Base-by-base conservation (phyloP, 2,888 invertebrate species). In the Dasysyrphus tricinctus region DNA sequence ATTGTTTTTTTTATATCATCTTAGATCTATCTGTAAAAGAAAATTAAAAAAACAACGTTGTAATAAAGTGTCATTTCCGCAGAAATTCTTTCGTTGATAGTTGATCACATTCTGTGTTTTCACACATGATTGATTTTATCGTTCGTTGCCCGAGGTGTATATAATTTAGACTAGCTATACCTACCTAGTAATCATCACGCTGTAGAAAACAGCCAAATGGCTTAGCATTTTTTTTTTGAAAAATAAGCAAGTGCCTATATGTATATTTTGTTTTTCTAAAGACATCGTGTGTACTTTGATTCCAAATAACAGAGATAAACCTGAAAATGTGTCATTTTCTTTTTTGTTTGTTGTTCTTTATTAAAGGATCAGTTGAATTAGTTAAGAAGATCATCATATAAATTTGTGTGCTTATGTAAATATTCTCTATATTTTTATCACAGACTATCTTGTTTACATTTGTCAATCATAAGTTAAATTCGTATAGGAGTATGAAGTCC, bases 381-480 rank as follows among this genome's bases (percentile, higher is more conserved):
- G 61, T 77, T 70, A 77, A 63, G 37, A 67, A 72, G 24, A 67
- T 72, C 39, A 44, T 29, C 32, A 37, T 39, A 9, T 24, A 24
- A 24, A 24, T n/a, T 5, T 24, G n/a, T 29, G 12, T 54, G 8
- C 2, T 9, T 51, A 2, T 32, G 24, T 29, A 29, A 29, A 29
- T 19, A n/a, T 54, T n/a, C n/a, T 14, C 2, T 24, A 57, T 34
- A 11, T 1, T 34, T 39, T 37, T 63, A 34, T 24, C 9, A 32
- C 11, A 42, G 67, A n/a, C 24, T 76, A 80, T 84, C 84, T 84
- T 84, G 42, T 84, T 76, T 76, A 56, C 67, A 29, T 29, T 61
- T 19, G 80, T 80, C 73, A 73, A 39, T 77, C 54, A 69, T 24
- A 61, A 63, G 8, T 44, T n/a, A 12, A 61, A 29, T 29, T 29